Conservation (phyloP, 2,888 invertebrate genomes). For the Lutraria lutraria region DNA sequence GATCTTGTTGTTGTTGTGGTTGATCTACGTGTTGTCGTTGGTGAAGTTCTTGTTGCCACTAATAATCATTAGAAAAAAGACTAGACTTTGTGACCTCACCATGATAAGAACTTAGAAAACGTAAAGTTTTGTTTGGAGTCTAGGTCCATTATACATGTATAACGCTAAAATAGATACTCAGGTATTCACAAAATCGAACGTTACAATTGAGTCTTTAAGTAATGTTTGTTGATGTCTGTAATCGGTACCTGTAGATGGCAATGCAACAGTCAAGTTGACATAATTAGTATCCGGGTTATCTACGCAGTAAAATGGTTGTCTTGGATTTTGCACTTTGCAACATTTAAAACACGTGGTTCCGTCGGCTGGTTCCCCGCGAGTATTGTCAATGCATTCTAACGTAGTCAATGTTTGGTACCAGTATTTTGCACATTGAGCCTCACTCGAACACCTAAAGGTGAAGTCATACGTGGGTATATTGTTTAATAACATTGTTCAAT, state of each 20-base stretch:
- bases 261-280: constrained; percentile 26
- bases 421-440: constrained; percentile 41
- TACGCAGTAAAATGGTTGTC: constrained; percentile 48
- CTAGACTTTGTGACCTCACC: too few species aligned
- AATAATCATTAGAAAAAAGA: neutral
- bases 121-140: too few species aligned
- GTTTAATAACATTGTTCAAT: neutral
- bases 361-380: constrained; percentile 46
- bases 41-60: constrained; percentile 32
- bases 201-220: too few species aligned
- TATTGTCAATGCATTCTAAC: constrained; percentile 49
- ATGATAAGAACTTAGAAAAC: too few species aligned
- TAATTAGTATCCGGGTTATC: constrained; percentile 53
- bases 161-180: too few species aligned
- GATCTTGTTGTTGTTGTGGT: constrained; percentile 24
- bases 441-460: constrained; percentile 43
- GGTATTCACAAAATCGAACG: too few species aligned
- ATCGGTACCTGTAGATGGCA: neutral
- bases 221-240: too few species aligned
- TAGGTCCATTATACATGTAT: too few species aligned
- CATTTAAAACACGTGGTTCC: constrained; percentile 58
- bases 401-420: constrained; percentile 49
- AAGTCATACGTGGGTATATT: neutral
- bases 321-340: constrained; percentile 30
- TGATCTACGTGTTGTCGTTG: constrained; percentile 2